Evolutionary conservation across 2,888 invertebrate species (phyloP).

Genomic region (Taenaris catops): DNA sequence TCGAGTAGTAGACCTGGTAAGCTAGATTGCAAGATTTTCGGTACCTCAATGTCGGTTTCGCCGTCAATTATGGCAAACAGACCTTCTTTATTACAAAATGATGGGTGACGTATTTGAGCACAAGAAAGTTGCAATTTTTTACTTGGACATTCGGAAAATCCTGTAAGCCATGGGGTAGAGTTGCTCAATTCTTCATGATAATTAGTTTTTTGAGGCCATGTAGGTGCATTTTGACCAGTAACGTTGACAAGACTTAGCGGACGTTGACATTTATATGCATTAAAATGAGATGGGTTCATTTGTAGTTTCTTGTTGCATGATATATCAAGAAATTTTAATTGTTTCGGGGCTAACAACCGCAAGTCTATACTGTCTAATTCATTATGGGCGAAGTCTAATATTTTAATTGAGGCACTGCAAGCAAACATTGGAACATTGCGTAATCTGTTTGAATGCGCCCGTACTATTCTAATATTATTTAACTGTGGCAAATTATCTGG

Average conservation of each 20-base stretch:
- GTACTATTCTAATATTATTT: slow-evolving; percentile 84
- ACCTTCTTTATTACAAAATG: slow-evolving; percentile 89
- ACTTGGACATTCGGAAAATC: slow-evolving; percentile 92
- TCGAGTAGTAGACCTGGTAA: slow-evolving; percentile 90
- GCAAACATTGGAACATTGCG: slow-evolving; percentile 87
- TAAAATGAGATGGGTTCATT: slow-evolving; percentile 91
- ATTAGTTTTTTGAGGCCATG: slow-evolving; percentile 71
- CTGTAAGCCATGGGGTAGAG: slow-evolving; percentile 87
- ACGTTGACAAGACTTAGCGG: slow-evolving; percentile 92
- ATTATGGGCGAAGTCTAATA: slow-evolving; percentile 92
- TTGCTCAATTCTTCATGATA: slow-evolving; percentile 78
- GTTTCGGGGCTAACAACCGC: slow-evolving; percentile 87
- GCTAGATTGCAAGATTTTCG: slow-evolving; percentile 84
- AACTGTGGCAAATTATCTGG: slow-evolving; percentile 88
- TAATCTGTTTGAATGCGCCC: slow-evolving; percentile 90
- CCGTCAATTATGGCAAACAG: slow-evolving; percentile 92
- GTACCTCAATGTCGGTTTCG: slow-evolving; percentile 84
- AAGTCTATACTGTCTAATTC: slow-evolving; percentile 90
- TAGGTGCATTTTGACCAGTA: slow-evolving; percentile 87
- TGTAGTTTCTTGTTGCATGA: slow-evolving; percentile 90
- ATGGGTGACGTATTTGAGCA: slow-evolving; percentile 87
- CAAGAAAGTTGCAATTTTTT: slow-evolving; percentile 86
- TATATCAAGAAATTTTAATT: slow-evolving; percentile 90
- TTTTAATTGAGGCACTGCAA: slow-evolving; percentile 86
- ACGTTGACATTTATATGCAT: slow-evolving; percentile 87